Base-by-base conservation (phyloP, 2,888 invertebrate species). In the Strigamia crassipes region DNA sequence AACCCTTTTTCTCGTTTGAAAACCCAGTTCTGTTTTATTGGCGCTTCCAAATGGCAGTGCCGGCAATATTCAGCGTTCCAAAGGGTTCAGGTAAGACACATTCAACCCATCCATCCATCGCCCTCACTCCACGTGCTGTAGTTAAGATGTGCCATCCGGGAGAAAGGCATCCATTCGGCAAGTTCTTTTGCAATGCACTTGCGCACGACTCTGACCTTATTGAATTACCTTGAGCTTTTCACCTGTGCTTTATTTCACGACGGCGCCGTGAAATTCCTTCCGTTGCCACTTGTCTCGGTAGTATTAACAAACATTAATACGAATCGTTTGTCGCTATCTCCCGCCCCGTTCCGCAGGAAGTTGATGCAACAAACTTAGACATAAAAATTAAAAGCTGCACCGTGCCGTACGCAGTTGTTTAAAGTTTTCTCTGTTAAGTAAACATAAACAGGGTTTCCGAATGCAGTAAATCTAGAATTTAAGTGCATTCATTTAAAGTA, bases 151-250 rank as follows among this genome's bases (percentile, higher is more conserved):
- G 73, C 73, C 31, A 73, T 73, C 73, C 31, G 73, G 73, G 73
- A 73, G 73, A 31, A 73, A 31, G 31, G 73, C 73, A 31, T 27
- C 73, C 31, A 73, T 73, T 73, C 73, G 27, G 27, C 27, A 31
- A 73, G 27, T 73, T 73, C 73, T 73, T 73, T 73, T 73, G 73
- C 73, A 73, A 73, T 73, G 73, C 73, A 73, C 73, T 73, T 73
- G 73, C 73, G 73, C 73, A 73, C 73, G 73, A 73, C 15, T 73
- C 73, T 73, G 73, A 73, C 73, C 73, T 73, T 73, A 73, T 73
- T 73, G 73, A 73, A 73, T 73, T 73, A 73, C 73, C 73, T 73
- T 73, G 73, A 73, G 73, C 73, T 27, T 31, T 73, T 31, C 73
- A 73, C 31, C 73, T 73, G 27, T 73, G 31, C 73, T 31, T 31